Conservation (phyloP, 2,113 vertebrate species). For the Australoheros scitulus region DNA sequence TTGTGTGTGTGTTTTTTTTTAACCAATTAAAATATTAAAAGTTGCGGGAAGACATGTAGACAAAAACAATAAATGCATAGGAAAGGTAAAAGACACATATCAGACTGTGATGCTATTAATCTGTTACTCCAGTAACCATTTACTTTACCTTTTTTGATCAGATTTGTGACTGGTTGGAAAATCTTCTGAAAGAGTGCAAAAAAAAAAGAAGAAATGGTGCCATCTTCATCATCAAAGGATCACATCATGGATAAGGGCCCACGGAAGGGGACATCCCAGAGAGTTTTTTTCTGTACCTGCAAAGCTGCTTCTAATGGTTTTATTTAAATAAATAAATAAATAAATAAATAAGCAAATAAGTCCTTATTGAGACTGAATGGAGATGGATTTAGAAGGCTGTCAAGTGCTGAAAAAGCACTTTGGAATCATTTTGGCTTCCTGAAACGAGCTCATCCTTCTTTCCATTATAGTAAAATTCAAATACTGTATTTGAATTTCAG, state of each 20-base stretch:
- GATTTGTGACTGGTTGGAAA: background rate
- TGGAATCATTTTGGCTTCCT: background rate
- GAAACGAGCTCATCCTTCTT: background rate
- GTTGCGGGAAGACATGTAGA: background rate
- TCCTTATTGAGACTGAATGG: background rate
- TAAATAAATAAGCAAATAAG: background rate
- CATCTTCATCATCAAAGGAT: background rate
- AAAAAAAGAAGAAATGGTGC: background rate
- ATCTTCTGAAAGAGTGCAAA: too few relatives aligned
- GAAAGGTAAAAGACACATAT: background rate
- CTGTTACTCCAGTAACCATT: accelerated
- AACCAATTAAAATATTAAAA: background rate
- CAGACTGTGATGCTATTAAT: background rate
- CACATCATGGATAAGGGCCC: background rate
- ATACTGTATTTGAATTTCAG: background rate
- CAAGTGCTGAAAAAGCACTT: background rate
- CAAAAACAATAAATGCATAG: background rate
- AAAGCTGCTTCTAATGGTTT: too few relatives aligned
- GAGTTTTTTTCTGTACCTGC: too few relatives aligned
- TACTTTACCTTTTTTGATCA: background rate
- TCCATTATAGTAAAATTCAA: background rate
- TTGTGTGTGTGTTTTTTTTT: background rate
- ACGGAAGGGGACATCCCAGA: background rate
- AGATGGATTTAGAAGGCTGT: background rate
- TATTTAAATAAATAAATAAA: too few relatives aligned